These are phyloP conservation scores for Ceyx cyanopectus DNA, from an alignment of 2,113 vertebrate genomes.

Conservation along the genomic window DNA sequence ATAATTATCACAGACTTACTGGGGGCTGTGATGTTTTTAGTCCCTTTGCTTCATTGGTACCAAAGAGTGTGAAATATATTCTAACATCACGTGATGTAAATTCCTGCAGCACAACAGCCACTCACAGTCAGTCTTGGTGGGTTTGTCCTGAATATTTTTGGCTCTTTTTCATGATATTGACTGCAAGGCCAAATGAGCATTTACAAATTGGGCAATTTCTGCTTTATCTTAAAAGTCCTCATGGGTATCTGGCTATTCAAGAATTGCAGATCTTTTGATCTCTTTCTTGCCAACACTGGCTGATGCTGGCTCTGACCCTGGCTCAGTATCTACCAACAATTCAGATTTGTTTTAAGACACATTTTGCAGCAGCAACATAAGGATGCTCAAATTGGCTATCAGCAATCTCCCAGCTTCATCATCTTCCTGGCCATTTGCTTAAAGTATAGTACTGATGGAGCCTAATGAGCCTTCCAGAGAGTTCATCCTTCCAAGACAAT, in stretches of 20 bases:
- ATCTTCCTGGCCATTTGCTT: conserved; percentile 3
- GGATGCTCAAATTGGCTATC: not conserved
- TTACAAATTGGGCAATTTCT: not conserved
- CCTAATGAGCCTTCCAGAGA: conserved; percentile 27
- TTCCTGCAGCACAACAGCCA: not conserved
- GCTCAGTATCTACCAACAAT: not conserved
- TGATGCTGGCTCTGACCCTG: not conserved
- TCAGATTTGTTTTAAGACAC: not conserved
- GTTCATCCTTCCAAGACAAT: conserved; percentile 8
- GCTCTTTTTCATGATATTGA: not conserved
- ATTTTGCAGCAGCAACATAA: not conserved
- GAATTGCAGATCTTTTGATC: not conserved
- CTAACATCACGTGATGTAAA: not conserved
- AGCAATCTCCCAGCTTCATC: not conserved
- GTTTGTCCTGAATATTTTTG: not conserved
- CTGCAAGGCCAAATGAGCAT: not conserved
- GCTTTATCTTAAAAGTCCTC: conserved; percentile 12
- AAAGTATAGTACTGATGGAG: not conserved
- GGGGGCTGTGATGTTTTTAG: not conserved
- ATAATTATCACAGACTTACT: not conserved
- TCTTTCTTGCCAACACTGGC: not conserved
- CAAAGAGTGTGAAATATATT: rapidly evolving
- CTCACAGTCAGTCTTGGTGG: not conserved
- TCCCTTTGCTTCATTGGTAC: not conserved
- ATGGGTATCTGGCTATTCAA: not conserved